These are phyloP conservation scores for Mormyrops attenuatus DNA, from an alignment of 2,797 vertebrate species.

Conservation along the genomic window DNA sequence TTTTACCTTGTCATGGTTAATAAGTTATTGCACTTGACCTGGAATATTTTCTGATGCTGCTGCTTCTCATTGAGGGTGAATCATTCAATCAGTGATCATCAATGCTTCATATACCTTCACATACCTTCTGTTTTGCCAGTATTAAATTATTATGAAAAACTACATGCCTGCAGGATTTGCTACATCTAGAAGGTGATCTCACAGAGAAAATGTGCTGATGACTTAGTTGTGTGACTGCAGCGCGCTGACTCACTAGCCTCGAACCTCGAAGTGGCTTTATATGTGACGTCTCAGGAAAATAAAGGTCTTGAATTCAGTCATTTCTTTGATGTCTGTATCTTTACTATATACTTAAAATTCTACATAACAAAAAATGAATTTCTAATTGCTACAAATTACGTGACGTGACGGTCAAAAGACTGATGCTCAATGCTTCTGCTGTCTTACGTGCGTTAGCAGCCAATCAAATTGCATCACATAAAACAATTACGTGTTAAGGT, in stretches of 20 bases:
- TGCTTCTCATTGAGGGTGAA: background rate
- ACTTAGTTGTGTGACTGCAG: background rate
- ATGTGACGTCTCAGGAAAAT: background rate
- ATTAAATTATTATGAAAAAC: background rate
- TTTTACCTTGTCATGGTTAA: background rate
- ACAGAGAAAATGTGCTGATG: background rate
- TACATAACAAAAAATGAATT: background rate
- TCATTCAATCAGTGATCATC: background rate
- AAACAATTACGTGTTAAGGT: background rate
- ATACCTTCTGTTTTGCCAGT: background rate
- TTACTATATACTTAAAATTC: background rate
- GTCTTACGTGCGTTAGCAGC: background rate
- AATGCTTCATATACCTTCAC: background rate
- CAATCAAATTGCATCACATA: too few relatives aligned
- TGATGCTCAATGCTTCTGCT: too few relatives aligned
- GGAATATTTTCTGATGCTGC: background rate
- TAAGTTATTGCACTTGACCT: background rate
- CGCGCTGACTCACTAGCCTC: too few relatives aligned
- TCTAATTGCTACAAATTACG: too few relatives aligned
- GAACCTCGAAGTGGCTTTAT: background rate
- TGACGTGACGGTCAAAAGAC: too few relatives aligned
- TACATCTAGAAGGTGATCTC: background rate
- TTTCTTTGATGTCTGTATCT: background rate
- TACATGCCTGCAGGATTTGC: background rate
- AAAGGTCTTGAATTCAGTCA: background rate